Percentiles rank a stretch among this genome's conserved stretches.
Evolutionary conservation across 1,140 invertebrate species (phyloP).

Genomic region (Popillia japonica): DNA sequence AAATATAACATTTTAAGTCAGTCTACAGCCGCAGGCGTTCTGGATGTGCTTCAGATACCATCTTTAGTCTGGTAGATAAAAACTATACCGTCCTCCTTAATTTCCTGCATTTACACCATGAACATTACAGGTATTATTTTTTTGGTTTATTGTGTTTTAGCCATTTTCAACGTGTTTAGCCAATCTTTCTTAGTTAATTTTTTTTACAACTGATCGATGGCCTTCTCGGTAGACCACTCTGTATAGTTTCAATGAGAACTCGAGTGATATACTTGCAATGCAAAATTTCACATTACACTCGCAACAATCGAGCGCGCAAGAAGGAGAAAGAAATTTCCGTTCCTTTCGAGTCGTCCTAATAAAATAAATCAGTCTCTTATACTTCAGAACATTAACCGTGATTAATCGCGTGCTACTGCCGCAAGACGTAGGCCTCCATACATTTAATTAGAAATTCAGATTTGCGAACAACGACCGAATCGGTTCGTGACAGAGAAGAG

Average conservation of each 20-base stretch:
- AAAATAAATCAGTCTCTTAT: neutral
- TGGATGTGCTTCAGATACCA: too few relatives aligned
- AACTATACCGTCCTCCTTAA: too few relatives aligned
- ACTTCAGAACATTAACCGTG: neutral
- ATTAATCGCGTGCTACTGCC: neutral
- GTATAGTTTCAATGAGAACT: too few relatives aligned
- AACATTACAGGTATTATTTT: too few relatives aligned
- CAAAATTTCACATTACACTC: neutral
- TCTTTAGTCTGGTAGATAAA: too few relatives aligned
- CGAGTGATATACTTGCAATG: neutral
- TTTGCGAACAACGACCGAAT: neutral
- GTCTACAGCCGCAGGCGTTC: too few relatives aligned
- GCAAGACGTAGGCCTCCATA: slow-evolving; percentile 8
- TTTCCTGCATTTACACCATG: too few relatives aligned
- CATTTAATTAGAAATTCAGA: slow-evolving; percentile 19
- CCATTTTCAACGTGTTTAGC: too few relatives aligned
- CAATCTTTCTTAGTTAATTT: too few relatives aligned
- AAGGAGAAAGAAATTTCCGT: neutral
- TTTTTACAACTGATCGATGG: neutral
- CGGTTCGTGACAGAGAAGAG: neutral
- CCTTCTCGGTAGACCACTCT: too few relatives aligned
- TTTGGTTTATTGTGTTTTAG: too few relatives aligned
- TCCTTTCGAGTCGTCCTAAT: neutral
- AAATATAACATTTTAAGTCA: too few relatives aligned
- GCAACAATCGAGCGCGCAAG: neutral